Conservation (phyloP, 1,140 invertebrate genomes). For the Drosophila sucinea region DNA sequence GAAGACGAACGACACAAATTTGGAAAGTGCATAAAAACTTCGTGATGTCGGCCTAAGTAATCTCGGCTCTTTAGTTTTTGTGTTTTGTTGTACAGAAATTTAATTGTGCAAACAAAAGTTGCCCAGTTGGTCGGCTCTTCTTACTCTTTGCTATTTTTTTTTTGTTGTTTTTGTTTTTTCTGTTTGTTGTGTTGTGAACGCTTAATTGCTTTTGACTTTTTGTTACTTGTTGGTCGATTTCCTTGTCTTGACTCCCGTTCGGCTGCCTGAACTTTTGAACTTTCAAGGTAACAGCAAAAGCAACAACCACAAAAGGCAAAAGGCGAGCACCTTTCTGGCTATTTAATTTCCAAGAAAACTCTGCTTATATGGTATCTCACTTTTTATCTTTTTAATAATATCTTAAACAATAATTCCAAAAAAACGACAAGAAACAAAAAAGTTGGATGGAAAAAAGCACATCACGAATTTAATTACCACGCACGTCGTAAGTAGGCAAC, state of each 20-base stretch:
- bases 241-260: constrained; percentile 52
- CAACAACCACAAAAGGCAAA: neutral
- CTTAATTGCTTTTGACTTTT: constrained; percentile 71
- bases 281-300: constrained; percentile 61
- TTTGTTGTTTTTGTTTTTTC: constrained; percentile 30
- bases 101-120: constrained; percentile 70
- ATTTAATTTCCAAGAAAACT: constrained; percentile 49
- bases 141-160: constrained; percentile 26
- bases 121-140: constrained; percentile 36
- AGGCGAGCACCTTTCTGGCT: constrained; percentile 26
- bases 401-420: constrained; percentile 41
- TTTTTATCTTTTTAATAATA: constrained; percentile 71
- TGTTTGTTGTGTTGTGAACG: constrained; percentile 42
- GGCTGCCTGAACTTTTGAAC: constrained; percentile 60
- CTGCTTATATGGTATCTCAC: constrained; percentile 12
- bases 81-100: constrained; percentile 42
- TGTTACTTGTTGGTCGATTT: constrained; percentile 43
- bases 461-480: constrained; percentile 68
- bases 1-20: too few species aligned
- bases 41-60: neutral
- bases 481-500: constrained; percentile 45
- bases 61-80: constrained; percentile 6
- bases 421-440: constrained; percentile 12
- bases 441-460: constrained; percentile 41
- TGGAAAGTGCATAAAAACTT: neutral